Base-by-base conservation (phyloP, 2,113 vertebrate species). In the Ancistrus triradiatus region DNA sequence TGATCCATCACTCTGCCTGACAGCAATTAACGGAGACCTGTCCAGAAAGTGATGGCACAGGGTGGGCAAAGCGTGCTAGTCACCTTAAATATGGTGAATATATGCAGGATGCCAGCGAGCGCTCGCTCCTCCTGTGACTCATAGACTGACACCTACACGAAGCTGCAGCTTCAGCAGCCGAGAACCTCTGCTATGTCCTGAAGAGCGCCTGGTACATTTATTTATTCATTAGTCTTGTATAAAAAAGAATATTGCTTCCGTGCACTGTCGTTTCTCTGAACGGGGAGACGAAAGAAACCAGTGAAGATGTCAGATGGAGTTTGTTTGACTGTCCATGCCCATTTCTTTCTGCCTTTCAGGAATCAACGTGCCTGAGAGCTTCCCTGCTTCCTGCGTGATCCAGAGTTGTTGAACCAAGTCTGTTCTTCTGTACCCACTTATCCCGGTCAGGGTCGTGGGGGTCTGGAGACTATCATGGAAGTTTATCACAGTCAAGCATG, bases 21-120 rank as follows among this genome's bases (percentile, higher is more conserved):
- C 79, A 74, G 77, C 78, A 83, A 82, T 85, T 85, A 85, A 81
- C 76, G 63, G 70, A 76, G 74, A 76, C 63, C 69, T 77, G 77
- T 79, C 80, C 78, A 48, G 46, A 51, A 66, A 48, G 49, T 70
- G 73, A 75, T 67, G 48, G 58, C 60, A 44, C 66, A 70, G 48
- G 70, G 60, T 63, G 67, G 72, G 61, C 55, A 61, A 69, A 65
- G 61, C 66, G 56, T 17, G 24, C 68, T 60, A 70, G 55, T 62
- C 47, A 61, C 50, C 44, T 67, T 80, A 77, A 66, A 56, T 68
- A 68, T 42, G 47, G 63, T 69, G 47, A 65, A 72, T 61, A 67
- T 55, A 73, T 66, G 58, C 65, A 70, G 28, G 51, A 48, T 70
- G 59, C 53, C 38, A 67, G 44, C 40, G 21, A 59, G 60, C 57